Percentiles rank a stretch among this genome's conserved stretches.
Conservation (phyloP, 2,113 vertebrate genomes). For the Anarrhichthys ocellatus region DNA sequence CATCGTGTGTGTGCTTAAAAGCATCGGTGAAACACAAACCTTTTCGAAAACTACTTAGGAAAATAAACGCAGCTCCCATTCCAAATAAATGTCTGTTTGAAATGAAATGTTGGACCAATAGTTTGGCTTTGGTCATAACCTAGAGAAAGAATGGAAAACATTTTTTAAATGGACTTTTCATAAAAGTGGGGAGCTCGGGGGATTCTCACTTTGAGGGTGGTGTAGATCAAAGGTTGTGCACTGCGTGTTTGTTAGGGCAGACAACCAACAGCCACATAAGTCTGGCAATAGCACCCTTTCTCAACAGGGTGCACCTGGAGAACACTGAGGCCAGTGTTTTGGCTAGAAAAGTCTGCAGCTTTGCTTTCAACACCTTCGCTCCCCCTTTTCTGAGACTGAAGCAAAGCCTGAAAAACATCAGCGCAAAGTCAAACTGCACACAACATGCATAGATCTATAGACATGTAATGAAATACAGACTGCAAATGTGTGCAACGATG, state of each 20-base stretch:
- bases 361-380: slow-evolving; percentile 70
- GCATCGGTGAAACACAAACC: slow-evolving; percentile 72
- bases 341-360: slow-evolving; percentile 57
- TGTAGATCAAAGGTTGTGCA: slow-evolving; percentile 71
- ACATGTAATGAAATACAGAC: background rate
- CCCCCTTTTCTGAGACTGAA: slow-evolving; percentile 17
- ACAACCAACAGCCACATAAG: slow-evolving; percentile 74
- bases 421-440: slow-evolving; percentile 10
- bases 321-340: slow-evolving; percentile 73
- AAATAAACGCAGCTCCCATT: slow-evolving; percentile 73
- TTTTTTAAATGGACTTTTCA: slow-evolving; percentile 69
- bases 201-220: slow-evolving; percentile 69
- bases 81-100: slow-evolving; percentile 76
- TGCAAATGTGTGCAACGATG: background rate
- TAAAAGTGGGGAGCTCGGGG: slow-evolving; percentile 48
- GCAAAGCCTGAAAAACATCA: slow-evolving; percentile 42
- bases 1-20: slow-evolving; percentile 66
- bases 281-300: slow-evolving; percentile 54
- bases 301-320: slow-evolving; percentile 77
- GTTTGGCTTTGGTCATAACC: slow-evolving; percentile 57
- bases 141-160: slow-evolving; percentile 58
- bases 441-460: slow-evolving; percentile 1
- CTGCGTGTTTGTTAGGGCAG: slow-evolving; percentile 74
- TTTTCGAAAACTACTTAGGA: slow-evolving; percentile 70
- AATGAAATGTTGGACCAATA: slow-evolving; percentile 61